Percentiles rank a stretch among this genome's conserved stretches.
Conservation (phyloP, 2,797 vertebrate species). For the Pelobates cultripes region DNA sequence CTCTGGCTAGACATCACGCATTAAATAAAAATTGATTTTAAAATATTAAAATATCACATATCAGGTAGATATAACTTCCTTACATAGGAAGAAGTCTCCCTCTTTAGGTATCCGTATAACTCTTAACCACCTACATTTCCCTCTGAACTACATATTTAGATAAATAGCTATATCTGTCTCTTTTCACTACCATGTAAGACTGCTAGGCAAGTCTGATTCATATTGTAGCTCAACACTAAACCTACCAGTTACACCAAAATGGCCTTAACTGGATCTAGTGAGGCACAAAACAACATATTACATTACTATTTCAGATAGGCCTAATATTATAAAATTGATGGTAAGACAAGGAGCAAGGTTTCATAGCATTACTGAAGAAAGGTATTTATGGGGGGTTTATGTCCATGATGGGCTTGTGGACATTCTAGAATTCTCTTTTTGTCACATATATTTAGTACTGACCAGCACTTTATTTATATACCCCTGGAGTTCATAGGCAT, state of each 20-base stretch:
- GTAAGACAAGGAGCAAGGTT: not conserved
- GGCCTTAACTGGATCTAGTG: not conserved
- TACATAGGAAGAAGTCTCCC: not conserved
- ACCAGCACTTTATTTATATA: not conserved
- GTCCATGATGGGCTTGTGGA: not conserved
- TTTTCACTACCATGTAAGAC: not conserved
- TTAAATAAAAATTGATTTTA: conserved; percentile 2
- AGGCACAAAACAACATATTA: conserved; percentile 1
- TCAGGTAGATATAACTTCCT: conserved; percentile 8
- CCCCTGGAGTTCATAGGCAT: not conserved
- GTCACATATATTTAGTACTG: not conserved
- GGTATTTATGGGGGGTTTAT: not conserved
- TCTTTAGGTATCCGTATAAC: not conserved
- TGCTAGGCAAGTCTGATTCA: not conserved
- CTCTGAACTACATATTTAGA: conserved; percentile 18
- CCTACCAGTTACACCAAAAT: not conserved
- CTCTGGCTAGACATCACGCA: conserved; percentile 5
- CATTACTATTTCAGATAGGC: not conserved
- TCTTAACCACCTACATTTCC: not conserved
- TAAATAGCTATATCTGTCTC: conserved; percentile 10
- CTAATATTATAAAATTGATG: not conserved
- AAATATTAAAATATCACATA: conserved; percentile 1
- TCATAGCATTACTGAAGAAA: not conserved
- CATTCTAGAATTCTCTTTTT: not conserved
- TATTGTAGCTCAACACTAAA: not conserved